Base-by-base conservation (phyloP, 2,113 vertebrate species). In the Neoarius graeffei region DNA sequence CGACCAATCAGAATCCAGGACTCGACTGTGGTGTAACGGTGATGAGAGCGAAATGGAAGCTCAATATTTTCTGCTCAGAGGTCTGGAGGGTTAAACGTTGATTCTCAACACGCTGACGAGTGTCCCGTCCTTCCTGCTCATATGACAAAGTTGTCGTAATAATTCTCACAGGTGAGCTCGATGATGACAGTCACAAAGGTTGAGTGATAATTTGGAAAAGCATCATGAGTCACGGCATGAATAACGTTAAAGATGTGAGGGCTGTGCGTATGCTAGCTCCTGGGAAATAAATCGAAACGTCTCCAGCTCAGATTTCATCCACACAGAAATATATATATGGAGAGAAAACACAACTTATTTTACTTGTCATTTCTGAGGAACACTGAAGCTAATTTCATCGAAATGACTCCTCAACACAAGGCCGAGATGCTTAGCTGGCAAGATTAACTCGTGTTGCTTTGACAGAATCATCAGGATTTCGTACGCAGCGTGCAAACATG, bases 381-480 rank as follows among this genome's bases (percentile, higher is more conserved):
- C 27, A 20, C 42, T 84, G 56, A 25, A 86, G 76, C 80, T 89
- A 80, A 90, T 85, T 90, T 74, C 83, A 83, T 50, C 35, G 84
- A 81, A 87, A 57, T 85, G 86, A 87, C 86, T 56, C 88, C 77
- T 76, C 66, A 89, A 82, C 80, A 83, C 83, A 19, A 19, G 50
- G 86, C 66, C 15, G 48, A 84, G 84, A 23, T 91, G 90, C 88
- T 85, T 83, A 88, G 88, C 80, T 86, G 57, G 84, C 83, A 87
- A 77, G 83, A 69, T 84, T 86, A 89, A 88, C 88, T 69, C 85
- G 74, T 62, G 9, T 19, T 11, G 52, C 73, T 76, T 77, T 87
- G 88, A 91, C 87, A 90, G 85, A 88, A 86, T 86, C 81, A 88
- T 91, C 84, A 90, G 86, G 88, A 69, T 91, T 85, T 86, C 1